A percentile compares a stretch with the other conserved stretches of the same genome.
Conservation (phyloP, 2,888 invertebrate species). For the Drosophila vallismaia region DNA sequence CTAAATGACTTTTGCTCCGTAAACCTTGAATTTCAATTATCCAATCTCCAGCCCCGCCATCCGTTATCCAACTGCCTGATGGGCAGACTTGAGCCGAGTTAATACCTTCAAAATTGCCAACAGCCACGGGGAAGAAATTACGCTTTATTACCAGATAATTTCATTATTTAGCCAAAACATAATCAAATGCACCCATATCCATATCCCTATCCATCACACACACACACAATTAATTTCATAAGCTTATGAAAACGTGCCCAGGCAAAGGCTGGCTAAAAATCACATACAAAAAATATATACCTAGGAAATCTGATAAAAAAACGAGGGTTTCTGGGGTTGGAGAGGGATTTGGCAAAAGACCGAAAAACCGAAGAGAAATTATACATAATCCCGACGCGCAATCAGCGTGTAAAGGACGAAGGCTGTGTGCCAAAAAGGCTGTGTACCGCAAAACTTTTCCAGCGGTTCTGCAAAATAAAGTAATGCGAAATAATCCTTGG, state of each 20-base stretch:
- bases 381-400: conserved; percentile 75
- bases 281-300: conserved; percentile 25
- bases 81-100: conserved; percentile 36
- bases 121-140: conserved; percentile 46
- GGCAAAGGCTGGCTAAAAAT: conserved; percentile 33
- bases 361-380: conserved; percentile 63
- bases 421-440: conserved; percentile 58
- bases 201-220: conserved; percentile 45
- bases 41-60: conserved; percentile 33
- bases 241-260: conserved; percentile 75
- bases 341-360: conserved; percentile 13
- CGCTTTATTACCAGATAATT: conserved; percentile 74
- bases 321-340: conserved; percentile 2
- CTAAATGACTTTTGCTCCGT: conserved; percentile 26
- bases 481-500: conserved; percentile 79
- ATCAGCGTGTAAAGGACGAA: conserved; percentile 72
- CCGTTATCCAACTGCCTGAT: conserved; percentile 7
- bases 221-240: conserved; percentile 72
- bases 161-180: conserved; percentile 75
- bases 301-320: conserved; percentile 57
- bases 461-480: conserved; percentile 76
- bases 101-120: conserved; percentile 54
- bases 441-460: conserved; percentile 73
- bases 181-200: conserved; percentile 64
- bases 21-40: conserved; percentile 27